Conservation (phyloP, 2,888 invertebrate genomes). For the Rhopalosiphum nymphaeae region DNA sequence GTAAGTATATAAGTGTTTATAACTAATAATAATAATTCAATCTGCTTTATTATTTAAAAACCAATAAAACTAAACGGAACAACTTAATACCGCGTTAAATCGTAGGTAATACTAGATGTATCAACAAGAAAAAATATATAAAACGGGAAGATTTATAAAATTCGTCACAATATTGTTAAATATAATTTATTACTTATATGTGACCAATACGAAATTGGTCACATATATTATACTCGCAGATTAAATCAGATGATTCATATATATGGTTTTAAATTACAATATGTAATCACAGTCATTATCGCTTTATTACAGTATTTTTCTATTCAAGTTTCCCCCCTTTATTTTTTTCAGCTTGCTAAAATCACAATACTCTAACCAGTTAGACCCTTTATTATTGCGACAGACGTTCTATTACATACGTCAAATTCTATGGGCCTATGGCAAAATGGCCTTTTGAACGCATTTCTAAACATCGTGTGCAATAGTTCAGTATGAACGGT, state of each 20-base stretch:
- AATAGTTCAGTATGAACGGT: not conserved
- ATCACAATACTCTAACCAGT: not conserved
- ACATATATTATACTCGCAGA: not conserved
- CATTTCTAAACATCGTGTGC: not conserved
- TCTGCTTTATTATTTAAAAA: not conserved
- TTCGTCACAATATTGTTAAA: not conserved
- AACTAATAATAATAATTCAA: not conserved
- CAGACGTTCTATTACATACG: not conserved
- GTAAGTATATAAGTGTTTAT: not conserved
- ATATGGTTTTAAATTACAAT: not conserved
- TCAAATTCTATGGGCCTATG: not conserved
- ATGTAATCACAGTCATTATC: not conserved
- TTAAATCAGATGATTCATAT: not conserved
- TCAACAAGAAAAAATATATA: not conserved
- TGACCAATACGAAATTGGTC: not conserved
- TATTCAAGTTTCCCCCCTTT: not conserved
- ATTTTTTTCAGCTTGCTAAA: not conserved
- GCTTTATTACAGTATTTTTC: not conserved
- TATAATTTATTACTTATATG: not conserved
- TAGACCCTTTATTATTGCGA: not conserved
- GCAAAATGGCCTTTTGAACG: conserved; percentile 15
- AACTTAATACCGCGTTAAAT: not conserved
- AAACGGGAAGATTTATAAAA: not conserved
- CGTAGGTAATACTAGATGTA: not conserved
- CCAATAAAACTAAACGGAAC: not conserved